Base-by-base conservation (phyloP, 2,797 vertebrate genomes). In the Triplophysa yarkandensis region DNA sequence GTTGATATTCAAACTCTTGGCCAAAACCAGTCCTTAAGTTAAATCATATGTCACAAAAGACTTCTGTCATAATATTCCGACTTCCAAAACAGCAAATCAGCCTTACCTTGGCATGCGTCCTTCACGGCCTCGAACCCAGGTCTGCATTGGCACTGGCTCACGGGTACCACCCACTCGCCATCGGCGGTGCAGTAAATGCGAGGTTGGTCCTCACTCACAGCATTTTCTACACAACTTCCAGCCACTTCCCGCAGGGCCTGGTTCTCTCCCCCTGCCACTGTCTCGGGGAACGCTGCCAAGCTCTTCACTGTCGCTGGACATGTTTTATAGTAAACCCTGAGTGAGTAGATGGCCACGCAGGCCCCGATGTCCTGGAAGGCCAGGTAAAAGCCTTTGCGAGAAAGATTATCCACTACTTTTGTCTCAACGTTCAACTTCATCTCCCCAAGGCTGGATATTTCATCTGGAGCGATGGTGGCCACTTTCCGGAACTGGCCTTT, bases 301-400 rank as follows among this genome's bases (percentile, higher is more conserved):
- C 92, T 92, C 79, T 91, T 90, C 13, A 94, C 80, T 2, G 93
- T 90, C 16, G 88, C 87, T 0, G 95, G 95, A 75, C 97, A 99
- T 0, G 89, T 93, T 89, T 99, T 98, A 90, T 97, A 98, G 84
- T 95, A 98, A 28, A 98, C 93, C 0, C 94, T 90, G 1, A 97
- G 93, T 0, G 96, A 98, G 30, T 97, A 92, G 41, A 99, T 83
- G 0, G 95, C 96, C 57, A 97, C 89, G 0, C 97, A 99, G 43
- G 95, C 95, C 0, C 97, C 97, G 0, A 98, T 91, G 85, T 98
- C 97, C 87, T 99, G 97, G 83, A 99, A 99, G 10, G 96, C 97
- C 90, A 99, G 80, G 88, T 99, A 99, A 88, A 99, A 98, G 0
- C 97, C 97, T 27, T 97, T 97, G 11, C 75, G 88, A 0, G 76